Evolutionary conservation across 2,888 invertebrate genomes (phyloP).

Genomic region (Erebia epiphron): DNA sequence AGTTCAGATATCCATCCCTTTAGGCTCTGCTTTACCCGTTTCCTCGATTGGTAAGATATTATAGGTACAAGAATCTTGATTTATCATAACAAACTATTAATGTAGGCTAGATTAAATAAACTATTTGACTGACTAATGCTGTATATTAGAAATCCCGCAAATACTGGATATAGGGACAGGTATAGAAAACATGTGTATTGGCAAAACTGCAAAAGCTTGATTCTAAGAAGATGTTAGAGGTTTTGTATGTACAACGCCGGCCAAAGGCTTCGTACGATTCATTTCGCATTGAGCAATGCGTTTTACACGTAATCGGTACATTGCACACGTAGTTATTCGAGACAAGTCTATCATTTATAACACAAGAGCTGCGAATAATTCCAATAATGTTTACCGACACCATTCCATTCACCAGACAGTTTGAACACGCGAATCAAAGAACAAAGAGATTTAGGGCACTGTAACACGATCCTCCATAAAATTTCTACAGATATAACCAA

Average conservation of each 20-base stretch:
- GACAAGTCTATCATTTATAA: slow-evolving; percentile 45
- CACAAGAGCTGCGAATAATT: slow-evolving; percentile 41
- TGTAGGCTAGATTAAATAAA: too few species aligned
- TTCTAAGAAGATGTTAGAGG: slow-evolving; percentile 11
- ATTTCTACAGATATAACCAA: slow-evolving; percentile 2
- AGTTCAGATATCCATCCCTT: too few species aligned
- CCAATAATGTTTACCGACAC: slow-evolving; percentile 51
- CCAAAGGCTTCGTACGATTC: slow-evolving; percentile 2
- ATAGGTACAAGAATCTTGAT: too few species aligned
- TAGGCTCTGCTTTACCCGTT: too few species aligned
- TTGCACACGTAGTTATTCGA: slow-evolving; percentile 39
- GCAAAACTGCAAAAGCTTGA: neutral
- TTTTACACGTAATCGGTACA: slow-evolving; percentile 34
- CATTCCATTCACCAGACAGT: slow-evolving; percentile 50
- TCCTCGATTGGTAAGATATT: too few species aligned
- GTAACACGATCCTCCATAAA: slow-evolving; percentile 69
- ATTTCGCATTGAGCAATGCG: slow-evolving; percentile 25
- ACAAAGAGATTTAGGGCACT: slow-evolving; percentile 75
- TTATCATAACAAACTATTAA: too few species aligned
- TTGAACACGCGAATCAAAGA: slow-evolving; percentile 63
- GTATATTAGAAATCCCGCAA: neutral
- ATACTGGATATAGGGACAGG: neutral
- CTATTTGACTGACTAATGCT: too few species aligned
- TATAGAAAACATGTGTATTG: neutral
- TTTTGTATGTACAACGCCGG: slow-evolving; percentile 1